Base-by-base conservation (phyloP, 2,888 invertebrate species). In the Bruchidius siliquastri region DNA sequence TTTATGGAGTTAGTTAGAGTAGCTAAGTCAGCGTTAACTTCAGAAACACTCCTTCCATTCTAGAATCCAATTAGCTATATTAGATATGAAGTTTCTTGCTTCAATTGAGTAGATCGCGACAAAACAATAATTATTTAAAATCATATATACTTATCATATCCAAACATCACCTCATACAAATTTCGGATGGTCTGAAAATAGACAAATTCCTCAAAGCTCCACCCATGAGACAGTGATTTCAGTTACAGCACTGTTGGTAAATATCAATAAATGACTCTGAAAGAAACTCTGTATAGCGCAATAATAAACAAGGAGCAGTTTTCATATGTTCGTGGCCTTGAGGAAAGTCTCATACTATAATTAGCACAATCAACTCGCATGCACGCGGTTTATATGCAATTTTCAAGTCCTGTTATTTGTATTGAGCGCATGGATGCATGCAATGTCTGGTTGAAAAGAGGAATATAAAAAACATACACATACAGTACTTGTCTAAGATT, bases 301-400 rank as follows among this genome's bases (percentile, higher is more conserved):
- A 49, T 49, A 49, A 74, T 68, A 20, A 20, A 32, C 72, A 68
- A 49, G 72, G 69, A 72, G 76, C 74, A 76, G 77, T 76, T 72
- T 73, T 70, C 75, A 49, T 67, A 72, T 30, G 30, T 72, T 70
- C 21, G 76, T 76, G 79, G 80, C 83, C 83, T 83, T 83, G 81
- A 80, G 81, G 80, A 75, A 77, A 80, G 79, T 75, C 79, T 80
- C 80, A 80, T 80, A 80, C 82, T 82, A 82, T 82, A 83, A 83
- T 83, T 83, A 83, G 81, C 81, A 79, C 80, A 80, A 81, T 81
- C 81, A 81, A 82, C 81, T 82, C 77, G 79, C 80, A 81, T 81
- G 81, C 78, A 78, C 79, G 76, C 6, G 18, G 49, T 75, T 77
- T 78, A 69, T 76, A 74, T 72, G 67, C 21, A 70, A 74, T 72